Base-by-base conservation (phyloP, 2,888 invertebrate genomes). In the Drosophila rellima region DNA sequence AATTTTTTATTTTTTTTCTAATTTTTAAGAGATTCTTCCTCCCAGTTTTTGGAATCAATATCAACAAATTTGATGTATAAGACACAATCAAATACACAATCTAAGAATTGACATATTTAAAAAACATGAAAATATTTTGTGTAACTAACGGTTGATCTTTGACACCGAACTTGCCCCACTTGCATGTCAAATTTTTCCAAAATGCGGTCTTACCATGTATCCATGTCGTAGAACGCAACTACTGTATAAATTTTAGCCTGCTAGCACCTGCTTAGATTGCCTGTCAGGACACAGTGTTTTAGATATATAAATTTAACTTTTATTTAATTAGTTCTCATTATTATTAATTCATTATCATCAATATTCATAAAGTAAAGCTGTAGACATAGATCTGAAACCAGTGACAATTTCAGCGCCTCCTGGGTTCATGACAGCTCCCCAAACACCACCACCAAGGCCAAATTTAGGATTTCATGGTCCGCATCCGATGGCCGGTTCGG, bases 371-470 rank as follows among this genome's bases (percentile, higher is more conserved):
- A 20, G 11, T 40, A 26, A 39, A 29, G 13, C 31, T 44, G 15
- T 40, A 37, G 18, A 42, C 13, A 26, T 40, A 2, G 1, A 44
- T 33, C 59, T 47, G 48, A 67, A 65, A 39, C 18, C 55, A 15
- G 23, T 45, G 11, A 15, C n/a, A 26, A 35, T 74, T 80, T 13
- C 70, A 88, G 91, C 80, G 13, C 87, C 88, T 3, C 86, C 90
- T 80, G 92, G 85, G 18, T 90, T 90, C 57, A 23, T 86, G 57
- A 56, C 69, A 11, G 51, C 86, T 20, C 72, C 78, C 15, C 90
- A 89, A 55, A 82, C 78, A 40, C 83, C 88, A 15, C 82, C 88
- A 45, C 78, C 85, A 29, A 84, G 90, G 67, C 70, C 85, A 54
- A 78, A 74, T 62, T 59, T 84, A 6, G 87, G 84, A 52, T 88